Percentiles rank a stretch among this genome's conserved stretches.
Conservation (phyloP, 2,888 invertebrate genomes). For the Glyphotaelius pellucidus region DNA sequence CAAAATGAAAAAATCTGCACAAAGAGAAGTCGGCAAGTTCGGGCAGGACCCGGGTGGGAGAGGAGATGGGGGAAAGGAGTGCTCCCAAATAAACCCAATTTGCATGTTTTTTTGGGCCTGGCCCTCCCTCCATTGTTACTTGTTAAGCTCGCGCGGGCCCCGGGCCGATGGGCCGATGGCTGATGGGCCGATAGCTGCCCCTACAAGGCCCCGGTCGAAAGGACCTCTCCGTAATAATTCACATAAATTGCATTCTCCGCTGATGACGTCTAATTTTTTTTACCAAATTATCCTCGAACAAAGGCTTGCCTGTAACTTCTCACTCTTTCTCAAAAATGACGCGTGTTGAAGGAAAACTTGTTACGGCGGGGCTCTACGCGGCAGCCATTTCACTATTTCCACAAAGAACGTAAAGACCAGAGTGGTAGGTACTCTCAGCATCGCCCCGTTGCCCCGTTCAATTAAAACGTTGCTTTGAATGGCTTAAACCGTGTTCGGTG, state of each 20-base stretch:
- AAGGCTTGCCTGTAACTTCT: not conserved
- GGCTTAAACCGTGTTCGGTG: too few relatives aligned
- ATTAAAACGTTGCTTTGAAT: too few relatives aligned
- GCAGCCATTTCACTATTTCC: not conserved
- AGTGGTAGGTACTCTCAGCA: too few relatives aligned
- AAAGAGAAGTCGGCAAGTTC: constrained; percentile 41
- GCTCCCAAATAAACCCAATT: constrained; percentile 52
- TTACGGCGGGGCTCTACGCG: not conserved
- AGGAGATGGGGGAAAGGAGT: not conserved
- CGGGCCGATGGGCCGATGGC: not conserved
- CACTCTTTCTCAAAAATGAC: not conserved
- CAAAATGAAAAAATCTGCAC: constrained; percentile 35
- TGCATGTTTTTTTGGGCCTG: constrained; percentile 54
- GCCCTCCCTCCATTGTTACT: constrained; percentile 53
- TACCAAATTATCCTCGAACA: not conserved
- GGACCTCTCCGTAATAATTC: not conserved
- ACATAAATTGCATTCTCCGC: not conserved
- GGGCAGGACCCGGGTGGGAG: not conserved
- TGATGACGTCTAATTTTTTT: not conserved
- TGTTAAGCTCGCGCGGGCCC: constrained; percentile 36
- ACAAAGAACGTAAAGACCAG: not conserved
- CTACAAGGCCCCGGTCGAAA: not conserved
- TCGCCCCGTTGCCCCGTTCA: too few relatives aligned
- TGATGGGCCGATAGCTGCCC: not conserved
- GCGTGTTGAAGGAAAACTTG: not conserved